These are phyloP conservation scores for Nowickia ferox DNA, from an alignment of 2,888 invertebrate genomes.

Conservation along the genomic window DNA sequence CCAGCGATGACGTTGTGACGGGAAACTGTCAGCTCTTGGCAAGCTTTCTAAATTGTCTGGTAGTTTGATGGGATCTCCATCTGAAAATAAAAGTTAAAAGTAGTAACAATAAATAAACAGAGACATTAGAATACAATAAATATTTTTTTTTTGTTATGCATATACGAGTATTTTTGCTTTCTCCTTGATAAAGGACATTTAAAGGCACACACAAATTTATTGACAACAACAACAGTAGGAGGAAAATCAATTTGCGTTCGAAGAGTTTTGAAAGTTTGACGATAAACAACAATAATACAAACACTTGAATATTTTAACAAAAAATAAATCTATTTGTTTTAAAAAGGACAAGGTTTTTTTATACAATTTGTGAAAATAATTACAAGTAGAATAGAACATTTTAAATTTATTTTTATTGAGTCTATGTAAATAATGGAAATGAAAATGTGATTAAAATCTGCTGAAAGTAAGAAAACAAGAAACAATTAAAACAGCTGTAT, in stretches of 20 bases:
- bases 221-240: constrained; percentile 19
- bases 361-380: neutral
- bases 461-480: too few relatives aligned
- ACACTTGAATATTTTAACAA: constrained; percentile 35
- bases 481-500: too few relatives aligned
- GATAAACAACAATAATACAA: constrained; percentile 33
- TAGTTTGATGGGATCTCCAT: constrained; percentile 96
- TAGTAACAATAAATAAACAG: constrained; percentile 66
- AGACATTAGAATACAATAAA: constrained; percentile 61
- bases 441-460: too few relatives aligned
- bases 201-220: constrained; percentile 27
- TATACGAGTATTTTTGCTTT: neutral
- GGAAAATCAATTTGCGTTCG: constrained; percentile 63
- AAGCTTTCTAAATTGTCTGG: constrained; percentile 97
- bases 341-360: constrained; percentile 4
- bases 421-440: too few relatives aligned
- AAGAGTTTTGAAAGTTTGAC: constrained; percentile 15
- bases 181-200: constrained; percentile 44
- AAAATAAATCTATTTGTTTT: constrained; percentile 12
- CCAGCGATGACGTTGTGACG: constrained; percentile 97
- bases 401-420: too few relatives aligned
- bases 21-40: constrained; percentile 96
- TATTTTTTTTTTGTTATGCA: constrained; percentile 6
- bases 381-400: neutral
- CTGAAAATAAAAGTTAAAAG: constrained; percentile 84